These are phyloP conservation scores for Orchesellides sinensis DNA, from an alignment of 2,888 invertebrate species.

Conservation along the genomic window DNA sequence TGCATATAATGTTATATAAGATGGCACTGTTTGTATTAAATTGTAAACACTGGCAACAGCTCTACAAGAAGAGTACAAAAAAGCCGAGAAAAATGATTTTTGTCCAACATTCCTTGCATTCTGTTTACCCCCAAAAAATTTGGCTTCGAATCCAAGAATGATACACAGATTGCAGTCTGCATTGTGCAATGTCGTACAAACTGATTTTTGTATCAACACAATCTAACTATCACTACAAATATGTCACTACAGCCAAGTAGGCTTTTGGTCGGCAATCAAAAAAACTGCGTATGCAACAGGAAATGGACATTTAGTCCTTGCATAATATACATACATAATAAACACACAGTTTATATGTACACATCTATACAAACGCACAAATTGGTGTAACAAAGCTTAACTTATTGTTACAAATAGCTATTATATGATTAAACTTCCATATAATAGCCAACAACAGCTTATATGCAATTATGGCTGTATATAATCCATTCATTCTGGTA, in stretches of 20 bases:
- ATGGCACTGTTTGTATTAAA: neutral
- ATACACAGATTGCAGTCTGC: conserved; percentile 38
- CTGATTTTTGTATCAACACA: conserved; percentile 42
- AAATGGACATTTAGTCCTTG: conserved; percentile 57
- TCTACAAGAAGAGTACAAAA: neutral
- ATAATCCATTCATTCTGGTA: conserved; percentile 47
- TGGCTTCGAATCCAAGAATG: conserved; percentile 59
- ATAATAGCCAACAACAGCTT: too few relatives aligned
- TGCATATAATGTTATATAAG: neutral
- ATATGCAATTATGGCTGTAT: too few relatives aligned
- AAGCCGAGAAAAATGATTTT: conserved; percentile 18
- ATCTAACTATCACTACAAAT: neutral
- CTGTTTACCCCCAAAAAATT: conserved; percentile 59
- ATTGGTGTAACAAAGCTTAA: too few relatives aligned
- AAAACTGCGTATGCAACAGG: conserved; percentile 49
- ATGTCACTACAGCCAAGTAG: conserved; percentile 31
- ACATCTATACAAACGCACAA: too few relatives aligned
- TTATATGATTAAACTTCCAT: too few relatives aligned
- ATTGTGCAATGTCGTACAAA: conserved; percentile 57
- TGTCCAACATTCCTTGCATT: conserved; percentile 63
- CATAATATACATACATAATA: conserved; percentile 29
- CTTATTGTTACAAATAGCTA: too few relatives aligned
- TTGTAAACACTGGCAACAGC: neutral
- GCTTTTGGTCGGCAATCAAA: conserved; percentile 49
- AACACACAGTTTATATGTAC: neutral